Conservation (phyloP, 2,888 invertebrate genomes). For the Caenorhabditis panamensis region DNA sequence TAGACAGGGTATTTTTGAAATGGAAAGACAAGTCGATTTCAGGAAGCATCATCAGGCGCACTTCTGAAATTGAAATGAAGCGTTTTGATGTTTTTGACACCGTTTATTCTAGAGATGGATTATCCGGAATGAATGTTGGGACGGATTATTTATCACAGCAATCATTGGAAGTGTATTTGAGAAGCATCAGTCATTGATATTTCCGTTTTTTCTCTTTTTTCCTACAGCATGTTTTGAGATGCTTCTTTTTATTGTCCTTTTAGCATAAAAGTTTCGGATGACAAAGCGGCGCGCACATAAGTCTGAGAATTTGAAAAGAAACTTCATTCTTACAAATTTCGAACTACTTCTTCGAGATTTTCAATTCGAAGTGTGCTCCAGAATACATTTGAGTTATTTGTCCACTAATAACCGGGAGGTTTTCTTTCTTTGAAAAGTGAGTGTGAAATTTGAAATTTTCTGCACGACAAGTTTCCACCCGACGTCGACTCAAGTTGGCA, state of each 20-base stretch:
- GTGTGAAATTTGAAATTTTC: constrained; percentile 43
- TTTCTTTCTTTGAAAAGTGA: constrained; percentile 29
- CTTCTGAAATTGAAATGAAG: background rate
- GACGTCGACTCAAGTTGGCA: constrained; percentile 16
- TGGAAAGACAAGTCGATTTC: background rate
- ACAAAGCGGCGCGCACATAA: no score
- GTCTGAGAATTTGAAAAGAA: background rate
- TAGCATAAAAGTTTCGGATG: no score
- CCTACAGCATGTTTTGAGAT: no score
- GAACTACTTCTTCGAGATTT: background rate
- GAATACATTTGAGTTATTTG: constrained; percentile 3
- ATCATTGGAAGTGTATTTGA: background rate
- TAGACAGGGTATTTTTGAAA: background rate
- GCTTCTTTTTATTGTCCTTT: no score
- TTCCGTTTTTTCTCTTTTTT: background rate
- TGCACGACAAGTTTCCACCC: constrained; percentile 51
- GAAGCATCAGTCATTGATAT: background rate
- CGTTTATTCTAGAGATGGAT: background rate
- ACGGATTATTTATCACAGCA: background rate
- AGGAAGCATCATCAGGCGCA: no score
- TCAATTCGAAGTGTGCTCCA: background rate
- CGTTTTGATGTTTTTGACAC: background rate
- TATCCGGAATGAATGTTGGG: no score
- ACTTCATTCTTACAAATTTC: background rate
- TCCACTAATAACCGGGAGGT: constrained; percentile 53